Percentiles rank a stretch among this genome's conserved stretches.
Conservation (phyloP, 1,140 invertebrate species). For the Acromyrmex charruanus region DNA sequence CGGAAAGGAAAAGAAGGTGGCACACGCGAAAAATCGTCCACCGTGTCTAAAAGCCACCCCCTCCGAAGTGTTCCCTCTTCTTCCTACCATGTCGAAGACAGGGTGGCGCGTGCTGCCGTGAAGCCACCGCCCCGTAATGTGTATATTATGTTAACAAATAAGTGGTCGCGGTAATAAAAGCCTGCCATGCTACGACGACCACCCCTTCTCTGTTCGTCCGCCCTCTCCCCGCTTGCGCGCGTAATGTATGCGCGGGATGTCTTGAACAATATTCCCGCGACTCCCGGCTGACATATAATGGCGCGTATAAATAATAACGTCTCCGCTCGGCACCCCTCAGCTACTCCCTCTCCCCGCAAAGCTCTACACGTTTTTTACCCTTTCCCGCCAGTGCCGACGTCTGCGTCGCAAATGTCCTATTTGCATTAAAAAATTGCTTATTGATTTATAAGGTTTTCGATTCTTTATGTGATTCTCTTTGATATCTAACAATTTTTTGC, state of each 20-base stretch:
- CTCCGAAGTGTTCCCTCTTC: background rate
- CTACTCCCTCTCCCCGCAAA: conserved; percentile 33
- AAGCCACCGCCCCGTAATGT: conserved; percentile 79
- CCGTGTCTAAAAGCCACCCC: conserved; percentile 80
- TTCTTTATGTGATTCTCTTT: background rate
- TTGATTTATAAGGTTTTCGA: background rate
- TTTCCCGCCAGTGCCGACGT: conserved; percentile 40
- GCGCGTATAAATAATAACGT: conserved; percentile 81
- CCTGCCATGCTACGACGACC: conserved; percentile 59
- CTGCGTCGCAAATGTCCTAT: conserved; percentile 26
- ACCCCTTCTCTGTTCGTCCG: conserved; percentile 30
- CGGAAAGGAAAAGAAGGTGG: conserved; percentile 4
- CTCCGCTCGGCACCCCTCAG: conserved; percentile 65
- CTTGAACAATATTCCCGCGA: conserved; percentile 84
- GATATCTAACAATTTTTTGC: background rate
- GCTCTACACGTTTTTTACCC: conserved; percentile 43
- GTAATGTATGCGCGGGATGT: conserved; percentile 83
- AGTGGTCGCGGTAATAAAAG: conserved; percentile 84
- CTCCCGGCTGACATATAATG: conserved; percentile 81
- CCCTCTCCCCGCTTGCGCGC: conserved; percentile 24
- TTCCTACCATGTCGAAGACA: conserved; percentile 17
- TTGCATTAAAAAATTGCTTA: conserved; percentile 24
- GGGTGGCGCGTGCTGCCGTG: conserved; percentile 70
- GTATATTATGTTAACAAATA: conserved; percentile 86
- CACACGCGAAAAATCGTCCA: conserved; percentile 78